Evolutionary conservation across 2,113 vertebrate species (phyloP), one percentile per base, ranked within the genome.

Genomic region (Otus sunia): DNA sequence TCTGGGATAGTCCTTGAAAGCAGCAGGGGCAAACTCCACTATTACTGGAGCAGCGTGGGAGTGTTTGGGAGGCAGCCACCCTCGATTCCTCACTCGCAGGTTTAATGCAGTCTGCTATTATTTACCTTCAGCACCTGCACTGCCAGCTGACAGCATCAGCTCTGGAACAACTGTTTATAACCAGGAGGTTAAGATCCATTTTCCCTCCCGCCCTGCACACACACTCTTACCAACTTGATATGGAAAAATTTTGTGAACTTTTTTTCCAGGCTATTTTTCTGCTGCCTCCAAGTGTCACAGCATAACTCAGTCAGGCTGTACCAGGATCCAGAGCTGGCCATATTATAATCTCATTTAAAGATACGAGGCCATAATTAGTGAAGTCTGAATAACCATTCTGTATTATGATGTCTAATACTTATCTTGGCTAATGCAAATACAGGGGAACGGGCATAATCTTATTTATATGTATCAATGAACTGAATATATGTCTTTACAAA

Each of bases 311-410:
- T 94, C 98, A 98, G 97, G 98, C 98, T 94, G 98, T 98, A 98
- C 98, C 98, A 98, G 98, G 97, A 97, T 87, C 97, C 94, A 93
- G 97, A 98, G 97, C 96, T 97, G 90, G 89, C 94, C 96, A 97
- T 97, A 98, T 98, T 98, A 98, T 98, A 98, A 98, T 98, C 98
- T 98, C 97, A 98, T 97, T 98, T 96, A 97, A 97, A 98, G 96
- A 98, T 98, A 97, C 32, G 86, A 98, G 98, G 95, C 96, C 52
- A 98, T 98, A 98, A 98, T 98, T 98, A 98, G 98, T 95, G 89
- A 37, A 56, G 72, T 91, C 83, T 98, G 98, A 98, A 98, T 98
- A 96, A 98, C 94, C 95, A 97, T 96, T 98, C 96, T 98, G 97
- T 98, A 96, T 96, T 97, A 91, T 94, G 97, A 97, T 97, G 94